phyloP scores from a whole-genome alignment of 2,797 vertebrate genomes.

The Sebastes reedi region DNA sequence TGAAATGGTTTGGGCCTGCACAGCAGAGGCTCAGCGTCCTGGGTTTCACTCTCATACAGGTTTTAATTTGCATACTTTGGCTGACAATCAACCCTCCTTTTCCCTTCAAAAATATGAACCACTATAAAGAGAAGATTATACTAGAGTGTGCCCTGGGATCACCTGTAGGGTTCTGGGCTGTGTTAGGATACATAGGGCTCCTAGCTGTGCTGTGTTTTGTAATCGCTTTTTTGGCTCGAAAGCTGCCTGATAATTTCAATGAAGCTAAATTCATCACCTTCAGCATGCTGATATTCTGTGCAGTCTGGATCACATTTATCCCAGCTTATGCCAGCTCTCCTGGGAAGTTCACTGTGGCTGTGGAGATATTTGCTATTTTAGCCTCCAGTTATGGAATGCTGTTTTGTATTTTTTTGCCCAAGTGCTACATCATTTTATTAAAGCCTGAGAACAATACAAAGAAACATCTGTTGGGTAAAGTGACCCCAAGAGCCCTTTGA shows the following conservation, averaged over 20 bases:
- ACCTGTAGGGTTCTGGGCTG: slow-evolving; percentile 77
- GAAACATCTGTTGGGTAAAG: slow-evolving; percentile 79
- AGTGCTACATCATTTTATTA: slow-evolving; percentile 82
- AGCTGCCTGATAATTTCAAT: slow-evolving; percentile 81
- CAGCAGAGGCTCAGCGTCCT: slow-evolving; percentile 82
- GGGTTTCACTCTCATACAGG: slow-evolving; percentile 76
- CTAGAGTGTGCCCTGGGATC: slow-evolving; percentile 81
- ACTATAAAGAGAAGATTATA: slow-evolving; percentile 77
- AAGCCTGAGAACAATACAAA: slow-evolving; percentile 81
- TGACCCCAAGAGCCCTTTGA: slow-evolving; percentile 51
- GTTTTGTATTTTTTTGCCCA: slow-evolving; percentile 82
- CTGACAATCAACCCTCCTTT: slow-evolving; percentile 77
- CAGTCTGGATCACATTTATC: slow-evolving; percentile 83
- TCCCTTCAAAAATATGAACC: slow-evolving; percentile 71
- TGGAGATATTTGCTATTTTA: slow-evolving; percentile 84
- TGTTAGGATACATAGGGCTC: slow-evolving; percentile 80
- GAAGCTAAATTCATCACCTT: slow-evolving; percentile 83
- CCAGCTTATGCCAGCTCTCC: slow-evolving; percentile 84
- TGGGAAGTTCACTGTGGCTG: slow-evolving; percentile 83
- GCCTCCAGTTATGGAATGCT: slow-evolving; percentile 82
- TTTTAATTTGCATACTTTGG: slow-evolving; percentile 80
- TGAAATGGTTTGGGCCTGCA: slow-evolving; percentile 80
- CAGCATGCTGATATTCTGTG: slow-evolving; percentile 84
- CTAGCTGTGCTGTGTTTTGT: slow-evolving; percentile 79
- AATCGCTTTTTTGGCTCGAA: slow-evolving; percentile 79